phyloP scores from a whole-genome alignment of 2,888 invertebrate genomes.

The Blastobasis adustella region DNA sequence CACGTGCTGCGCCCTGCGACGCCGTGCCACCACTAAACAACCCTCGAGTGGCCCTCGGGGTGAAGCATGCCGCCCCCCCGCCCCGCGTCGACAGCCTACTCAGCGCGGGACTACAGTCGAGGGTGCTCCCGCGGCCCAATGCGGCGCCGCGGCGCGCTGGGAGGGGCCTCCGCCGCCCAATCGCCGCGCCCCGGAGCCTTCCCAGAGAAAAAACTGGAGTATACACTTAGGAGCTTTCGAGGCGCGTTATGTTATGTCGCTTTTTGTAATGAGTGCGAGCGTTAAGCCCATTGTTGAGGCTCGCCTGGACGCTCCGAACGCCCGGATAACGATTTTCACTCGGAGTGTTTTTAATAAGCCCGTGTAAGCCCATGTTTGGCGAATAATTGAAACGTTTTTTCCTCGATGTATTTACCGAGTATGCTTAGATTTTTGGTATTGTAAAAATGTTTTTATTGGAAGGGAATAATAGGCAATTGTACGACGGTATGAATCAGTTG shows the following conservation, averaged over 20 bases:
- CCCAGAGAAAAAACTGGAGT: constrained; percentile 68
- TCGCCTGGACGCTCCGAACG: constrained; percentile 69
- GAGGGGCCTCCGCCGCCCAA: constrained; percentile 59
- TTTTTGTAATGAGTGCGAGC: constrained; percentile 74
- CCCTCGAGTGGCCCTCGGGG: constrained; percentile 74
- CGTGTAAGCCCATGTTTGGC: constrained; percentile 60
- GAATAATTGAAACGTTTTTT: constrained; percentile 34
- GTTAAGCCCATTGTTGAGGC: constrained; percentile 73
- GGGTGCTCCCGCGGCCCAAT: constrained; percentile 69
- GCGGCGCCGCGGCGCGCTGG: constrained; percentile 37
- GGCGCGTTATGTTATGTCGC: constrained; percentile 72
- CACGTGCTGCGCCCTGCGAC: constrained; percentile 69
- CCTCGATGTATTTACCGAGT: neutral
- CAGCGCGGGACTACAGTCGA: constrained; percentile 59
- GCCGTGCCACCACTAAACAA: constrained; percentile 71
- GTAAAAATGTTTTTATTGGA: neutral
- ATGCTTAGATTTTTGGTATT: neutral
- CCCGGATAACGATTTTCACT: constrained; percentile 71
- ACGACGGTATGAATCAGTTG: too few species aligned
- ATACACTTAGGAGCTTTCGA: constrained; percentile 73
- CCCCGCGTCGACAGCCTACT: constrained; percentile 73
- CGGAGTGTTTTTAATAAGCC: constrained; percentile 71
- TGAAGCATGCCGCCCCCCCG: constrained; percentile 71
- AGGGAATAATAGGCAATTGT: too few species aligned
- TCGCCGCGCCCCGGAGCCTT: constrained; percentile 43